Conservation (phyloP, 2,888 invertebrate genomes). For the Drosophila melanocephala region DNA sequence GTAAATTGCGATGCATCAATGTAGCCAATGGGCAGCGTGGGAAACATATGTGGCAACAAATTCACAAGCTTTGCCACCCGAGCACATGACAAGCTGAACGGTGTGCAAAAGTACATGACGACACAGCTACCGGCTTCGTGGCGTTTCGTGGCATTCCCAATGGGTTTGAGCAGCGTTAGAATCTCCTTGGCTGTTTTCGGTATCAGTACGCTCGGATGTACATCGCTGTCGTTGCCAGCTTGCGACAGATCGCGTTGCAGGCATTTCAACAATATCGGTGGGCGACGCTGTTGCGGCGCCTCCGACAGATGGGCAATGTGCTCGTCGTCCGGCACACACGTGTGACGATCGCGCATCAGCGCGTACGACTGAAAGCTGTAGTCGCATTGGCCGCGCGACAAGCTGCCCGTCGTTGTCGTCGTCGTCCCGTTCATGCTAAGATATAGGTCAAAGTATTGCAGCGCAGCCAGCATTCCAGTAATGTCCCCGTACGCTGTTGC, state of each 20-base stretch:
- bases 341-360: constrained; percentile 63
- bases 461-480: constrained; percentile 45
- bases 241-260: constrained; percentile 64
- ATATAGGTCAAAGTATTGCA: constrained; percentile 62
- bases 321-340: constrained; percentile 77
- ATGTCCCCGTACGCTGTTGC: constrained; percentile 41
- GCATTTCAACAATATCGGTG: constrained; percentile 83
- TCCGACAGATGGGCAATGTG: constrained; percentile 74
- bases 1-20: constrained; percentile 94
- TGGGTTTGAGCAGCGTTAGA: constrained; percentile 80
- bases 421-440: constrained; percentile 44
- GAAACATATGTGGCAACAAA: constrained; percentile 94
- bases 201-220: constrained; percentile 66
- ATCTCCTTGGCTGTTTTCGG: constrained; percentile 83
- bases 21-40: constrained; percentile 94
- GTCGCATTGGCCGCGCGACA: constrained; percentile 70
- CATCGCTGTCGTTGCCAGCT: constrained; percentile 29
- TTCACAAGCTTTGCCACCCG: constrained; percentile 96
- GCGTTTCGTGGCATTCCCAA: constrained; percentile 86
- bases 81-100: constrained; percentile 95
- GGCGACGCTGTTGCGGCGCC: constrained; percentile 58
- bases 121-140: constrained; percentile 90
- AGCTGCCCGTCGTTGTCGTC: constrained; percentile 29
- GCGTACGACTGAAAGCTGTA: constrained; percentile 82
- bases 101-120: constrained; percentile 94